Evolutionary conservation across 2,797 vertebrate species (phyloP).

Genomic region (Poecile montanus): DNA sequence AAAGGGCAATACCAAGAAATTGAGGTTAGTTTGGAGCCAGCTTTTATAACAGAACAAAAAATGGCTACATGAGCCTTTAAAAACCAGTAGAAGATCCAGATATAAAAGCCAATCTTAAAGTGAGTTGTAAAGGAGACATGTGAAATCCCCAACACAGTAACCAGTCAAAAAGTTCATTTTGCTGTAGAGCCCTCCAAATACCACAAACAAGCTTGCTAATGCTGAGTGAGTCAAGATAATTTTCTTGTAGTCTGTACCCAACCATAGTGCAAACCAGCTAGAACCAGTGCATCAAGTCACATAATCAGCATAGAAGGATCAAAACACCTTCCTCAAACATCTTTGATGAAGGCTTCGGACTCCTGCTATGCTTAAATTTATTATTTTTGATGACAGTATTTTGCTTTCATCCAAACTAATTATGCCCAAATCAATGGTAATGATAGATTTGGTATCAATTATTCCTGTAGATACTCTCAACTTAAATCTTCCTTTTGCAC

Average conservation of each 20-base stretch:
- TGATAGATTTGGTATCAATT: conserved; percentile 42
- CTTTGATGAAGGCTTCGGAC: neutral
- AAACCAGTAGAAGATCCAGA: neutral
- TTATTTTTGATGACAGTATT: conserved; percentile 25
- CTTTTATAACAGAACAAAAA: neutral
- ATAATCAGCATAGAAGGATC: neutral
- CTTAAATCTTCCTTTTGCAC: neutral
- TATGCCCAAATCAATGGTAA: conserved; percentile 38
- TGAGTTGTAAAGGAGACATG: neutral
- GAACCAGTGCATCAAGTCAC: neutral
- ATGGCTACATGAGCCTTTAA: neutral
- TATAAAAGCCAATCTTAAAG: neutral
- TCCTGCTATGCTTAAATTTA: conserved; percentile 8
- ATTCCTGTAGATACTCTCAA: neutral
- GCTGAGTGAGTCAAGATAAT: neutral
- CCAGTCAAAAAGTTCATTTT: neutral
- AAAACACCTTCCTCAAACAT: neutral
- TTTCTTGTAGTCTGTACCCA: neutral
- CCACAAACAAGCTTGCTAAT: neutral
- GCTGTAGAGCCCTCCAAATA: neutral
- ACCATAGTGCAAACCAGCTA: neutral
- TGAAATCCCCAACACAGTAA: neutral
- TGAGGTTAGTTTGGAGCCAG: neutral
- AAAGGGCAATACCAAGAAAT: neutral
- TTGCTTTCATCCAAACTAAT: conserved; percentile 52